Percentiles rank a stretch among this genome's conserved stretches.
These are phyloP conservation scores for Molossus molossus DNA, from an alignment of 2,797 vertebrate genomes.

Conservation along the genomic window DNA sequence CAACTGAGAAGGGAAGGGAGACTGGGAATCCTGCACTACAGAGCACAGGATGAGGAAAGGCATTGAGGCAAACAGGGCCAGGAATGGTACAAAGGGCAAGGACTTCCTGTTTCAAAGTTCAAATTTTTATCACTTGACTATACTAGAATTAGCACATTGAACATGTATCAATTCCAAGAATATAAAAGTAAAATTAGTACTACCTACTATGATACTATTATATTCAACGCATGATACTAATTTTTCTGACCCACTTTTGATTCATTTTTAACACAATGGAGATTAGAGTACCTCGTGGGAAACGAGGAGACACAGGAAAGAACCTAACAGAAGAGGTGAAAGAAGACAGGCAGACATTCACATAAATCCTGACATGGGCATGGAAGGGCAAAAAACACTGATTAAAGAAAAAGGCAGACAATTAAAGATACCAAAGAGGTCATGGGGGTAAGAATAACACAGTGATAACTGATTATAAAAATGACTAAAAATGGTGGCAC, in stretches of 20 bases:
- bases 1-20: background rate
- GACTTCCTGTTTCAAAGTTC: background rate
- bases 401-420: slow-evolving; percentile 8
- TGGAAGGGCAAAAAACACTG: background rate
- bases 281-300: background rate
- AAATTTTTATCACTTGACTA: slow-evolving; percentile 43
- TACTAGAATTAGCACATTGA: slow-evolving; percentile 19
- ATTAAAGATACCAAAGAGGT: background rate
- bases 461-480: background rate
- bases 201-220: background rate
- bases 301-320: slow-evolving; percentile 49
- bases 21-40: background rate
- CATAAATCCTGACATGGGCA: background rate
- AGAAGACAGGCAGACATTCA: slow-evolving; percentile 4
- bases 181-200: slow-evolving; percentile 59
- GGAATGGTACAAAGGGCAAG: slow-evolving; percentile 26
- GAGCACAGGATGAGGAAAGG: background rate
- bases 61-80: background rate
- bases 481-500: background rate
- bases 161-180: slow-evolving; percentile 7
- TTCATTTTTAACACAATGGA: slow-evolving; percentile 6
- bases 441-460: background rate
- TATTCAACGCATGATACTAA: background rate
- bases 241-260: slow-evolving; percentile 21
- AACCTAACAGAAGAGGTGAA: background rate